Percentiles rank a stretch among this genome's conserved stretches.
Conservation (phyloP, 1,140 invertebrate genomes). For the Frieseomelitta varia region DNA sequence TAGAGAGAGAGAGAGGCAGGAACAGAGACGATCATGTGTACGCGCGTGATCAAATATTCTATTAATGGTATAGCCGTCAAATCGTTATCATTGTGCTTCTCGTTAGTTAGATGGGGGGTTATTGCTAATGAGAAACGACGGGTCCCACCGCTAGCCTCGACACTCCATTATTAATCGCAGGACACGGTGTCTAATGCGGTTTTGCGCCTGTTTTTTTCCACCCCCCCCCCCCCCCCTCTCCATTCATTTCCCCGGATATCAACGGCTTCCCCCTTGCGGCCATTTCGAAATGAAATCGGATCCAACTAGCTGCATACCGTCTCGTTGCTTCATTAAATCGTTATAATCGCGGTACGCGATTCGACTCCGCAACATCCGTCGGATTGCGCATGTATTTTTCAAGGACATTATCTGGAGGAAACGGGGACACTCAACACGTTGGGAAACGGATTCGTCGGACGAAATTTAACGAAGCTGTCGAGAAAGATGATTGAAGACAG, state of each 20-base stretch:
- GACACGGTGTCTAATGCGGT: slow-evolving; percentile 30
- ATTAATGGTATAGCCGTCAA: slow-evolving; percentile 65
- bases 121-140: slow-evolving; percentile 66
- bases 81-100: slow-evolving; percentile 64
- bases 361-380: neutral
- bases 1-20: neutral
- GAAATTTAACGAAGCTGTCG: neutral
- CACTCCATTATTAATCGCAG: slow-evolving; percentile 57
- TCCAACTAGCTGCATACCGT: neutral
- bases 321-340: slow-evolving; percentile 6
- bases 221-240: too few relatives aligned
- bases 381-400: neutral
- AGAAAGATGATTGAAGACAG: neutral
- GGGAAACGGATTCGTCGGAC: neutral
- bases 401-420: neutral
- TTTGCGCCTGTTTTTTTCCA: slow-evolving; percentile 21
- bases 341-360: neutral
- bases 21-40: slow-evolving; percentile 11
- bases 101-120: slow-evolving; percentile 45
- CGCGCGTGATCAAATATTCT: slow-evolving; percentile 65
- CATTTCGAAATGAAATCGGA: slow-evolving; percentile 32
- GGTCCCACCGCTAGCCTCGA: slow-evolving; percentile 19
- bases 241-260: slow-evolving; percentile 23
- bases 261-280: neutral
- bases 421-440: neutral